Evolutionary conservation across 2,113 vertebrate genomes (phyloP).

Genomic region (Eudorcas thomsonii): DNA sequence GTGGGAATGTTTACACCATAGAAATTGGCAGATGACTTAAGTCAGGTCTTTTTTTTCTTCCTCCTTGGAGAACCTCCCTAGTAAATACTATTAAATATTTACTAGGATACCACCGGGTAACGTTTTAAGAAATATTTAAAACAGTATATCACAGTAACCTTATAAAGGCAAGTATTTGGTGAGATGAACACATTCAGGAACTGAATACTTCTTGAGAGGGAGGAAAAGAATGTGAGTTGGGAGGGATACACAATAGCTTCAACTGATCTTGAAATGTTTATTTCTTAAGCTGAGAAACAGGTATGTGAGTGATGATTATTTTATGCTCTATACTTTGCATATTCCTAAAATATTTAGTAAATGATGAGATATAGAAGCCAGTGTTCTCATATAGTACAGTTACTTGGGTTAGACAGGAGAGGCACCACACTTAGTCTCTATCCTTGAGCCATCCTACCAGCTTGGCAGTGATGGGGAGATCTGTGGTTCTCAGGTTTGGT

Average conservation of each 20-base stretch:
- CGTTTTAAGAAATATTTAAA: constrained; percentile 21
- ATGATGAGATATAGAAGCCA: neutral
- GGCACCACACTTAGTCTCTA: neutral
- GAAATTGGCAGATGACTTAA: neutral
- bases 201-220: neutral
- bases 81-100: neutral
- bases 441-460: neutral
- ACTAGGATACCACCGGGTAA: neutral
- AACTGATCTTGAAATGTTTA: neutral
- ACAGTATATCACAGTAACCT: neutral
- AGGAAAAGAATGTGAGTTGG: neutral
- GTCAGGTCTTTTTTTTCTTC: neutral
- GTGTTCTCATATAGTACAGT: neutral
- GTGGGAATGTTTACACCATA: neutral
- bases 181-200: neutral
- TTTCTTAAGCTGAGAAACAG: neutral
- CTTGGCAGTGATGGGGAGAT: neutral
- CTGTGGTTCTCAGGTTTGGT: neutral
- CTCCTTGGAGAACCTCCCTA: neutral
- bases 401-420: neutral
- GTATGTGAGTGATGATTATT: neutral
- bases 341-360: neutral
- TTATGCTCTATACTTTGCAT: neutral
- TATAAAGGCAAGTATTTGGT: neutral
- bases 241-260: neutral